Percentiles rank a stretch among this genome's conserved stretches.
Evolutionary conservation across 2,888 invertebrate genomes (phyloP).

Genomic region (Megalurothrips usitatus): DNA sequence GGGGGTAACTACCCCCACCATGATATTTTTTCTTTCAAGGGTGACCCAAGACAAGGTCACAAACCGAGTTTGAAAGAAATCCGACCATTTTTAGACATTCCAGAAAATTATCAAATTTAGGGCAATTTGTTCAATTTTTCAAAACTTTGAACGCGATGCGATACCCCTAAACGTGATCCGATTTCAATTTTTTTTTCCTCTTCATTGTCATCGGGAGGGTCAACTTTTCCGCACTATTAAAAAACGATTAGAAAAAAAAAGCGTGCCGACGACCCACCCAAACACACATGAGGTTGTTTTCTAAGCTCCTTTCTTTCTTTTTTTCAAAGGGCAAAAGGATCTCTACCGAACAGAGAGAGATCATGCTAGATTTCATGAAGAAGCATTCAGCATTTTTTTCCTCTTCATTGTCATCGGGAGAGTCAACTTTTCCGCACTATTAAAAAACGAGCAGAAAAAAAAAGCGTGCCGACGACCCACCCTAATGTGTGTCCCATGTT

Average conservation of each 20-base stretch:
- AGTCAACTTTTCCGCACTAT: neutral
- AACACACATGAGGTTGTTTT: constrained; percentile 6
- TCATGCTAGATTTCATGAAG: neutral
- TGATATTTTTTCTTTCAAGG: too few species aligned
- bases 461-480: neutral
- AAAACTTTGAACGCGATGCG: too few species aligned
- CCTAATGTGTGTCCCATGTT: constrained; percentile 5
- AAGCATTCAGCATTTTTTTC: neutral
- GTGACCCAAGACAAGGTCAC: too few species aligned
- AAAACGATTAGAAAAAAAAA: neutral
- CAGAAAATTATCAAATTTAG: too few species aligned
- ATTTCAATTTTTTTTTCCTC: too few species aligned
- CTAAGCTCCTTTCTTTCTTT: neutral
- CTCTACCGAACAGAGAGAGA: neutral
- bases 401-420: too few species aligned
- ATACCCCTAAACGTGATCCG: too few species aligned
- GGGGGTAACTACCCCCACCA: too few species aligned
- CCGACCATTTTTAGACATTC: too few species aligned
- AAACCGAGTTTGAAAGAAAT: too few species aligned
- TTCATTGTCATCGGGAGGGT: too few species aligned
- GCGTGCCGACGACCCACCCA: neutral
- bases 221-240: neutral
- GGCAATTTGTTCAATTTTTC: too few species aligned
- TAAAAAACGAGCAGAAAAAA: neutral
- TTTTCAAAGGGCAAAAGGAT: constrained; percentile 15